These are phyloP conservation scores for Hozukius guyotensis DNA, from an alignment of 2,797 vertebrate genomes.

Conservation along the genomic window DNA sequence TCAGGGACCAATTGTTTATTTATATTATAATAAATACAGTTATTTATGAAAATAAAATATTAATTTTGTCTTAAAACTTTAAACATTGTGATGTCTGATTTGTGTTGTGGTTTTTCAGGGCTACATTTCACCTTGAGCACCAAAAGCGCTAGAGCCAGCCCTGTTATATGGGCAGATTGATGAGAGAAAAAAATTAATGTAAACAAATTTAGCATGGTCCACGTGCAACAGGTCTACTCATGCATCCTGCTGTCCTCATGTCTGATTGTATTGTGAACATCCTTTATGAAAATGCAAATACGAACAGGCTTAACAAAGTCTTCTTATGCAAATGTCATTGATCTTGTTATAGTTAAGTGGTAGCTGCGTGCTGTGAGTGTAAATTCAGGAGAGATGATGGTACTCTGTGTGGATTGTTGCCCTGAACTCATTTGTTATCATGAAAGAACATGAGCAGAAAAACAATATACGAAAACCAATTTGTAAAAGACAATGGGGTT, in stretches of 20 bases:
- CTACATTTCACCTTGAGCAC: too few relatives aligned
- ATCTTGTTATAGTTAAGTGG: not conserved
- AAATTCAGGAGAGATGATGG: not conserved
- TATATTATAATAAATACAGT: too few relatives aligned
- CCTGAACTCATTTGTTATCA: not conserved
- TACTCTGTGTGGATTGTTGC: not conserved
- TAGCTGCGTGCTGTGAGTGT: not conserved
- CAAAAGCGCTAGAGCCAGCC: too few relatives aligned
- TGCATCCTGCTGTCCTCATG: not conserved
- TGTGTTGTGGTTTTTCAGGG: too few relatives aligned
- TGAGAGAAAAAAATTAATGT: too few relatives aligned
- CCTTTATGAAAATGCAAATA: conserved; percentile 29
- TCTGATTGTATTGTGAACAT: not conserved
- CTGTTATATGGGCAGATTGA: too few relatives aligned
- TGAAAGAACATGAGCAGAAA: not conserved
- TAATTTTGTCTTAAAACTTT: too few relatives aligned
- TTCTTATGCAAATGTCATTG: conserved; percentile 6
- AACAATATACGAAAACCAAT: not conserved
- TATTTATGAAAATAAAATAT: too few relatives aligned
- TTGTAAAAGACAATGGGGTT: not conserved
- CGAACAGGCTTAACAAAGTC: not conserved
- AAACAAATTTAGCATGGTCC: not conserved
- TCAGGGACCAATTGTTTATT: too few relatives aligned
- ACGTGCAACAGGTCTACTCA: not conserved
- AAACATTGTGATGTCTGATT: too few relatives aligned